phyloP scores from a whole-genome alignment of 92 coral and sea anemone species.

The Palythoa grandis region DNA sequence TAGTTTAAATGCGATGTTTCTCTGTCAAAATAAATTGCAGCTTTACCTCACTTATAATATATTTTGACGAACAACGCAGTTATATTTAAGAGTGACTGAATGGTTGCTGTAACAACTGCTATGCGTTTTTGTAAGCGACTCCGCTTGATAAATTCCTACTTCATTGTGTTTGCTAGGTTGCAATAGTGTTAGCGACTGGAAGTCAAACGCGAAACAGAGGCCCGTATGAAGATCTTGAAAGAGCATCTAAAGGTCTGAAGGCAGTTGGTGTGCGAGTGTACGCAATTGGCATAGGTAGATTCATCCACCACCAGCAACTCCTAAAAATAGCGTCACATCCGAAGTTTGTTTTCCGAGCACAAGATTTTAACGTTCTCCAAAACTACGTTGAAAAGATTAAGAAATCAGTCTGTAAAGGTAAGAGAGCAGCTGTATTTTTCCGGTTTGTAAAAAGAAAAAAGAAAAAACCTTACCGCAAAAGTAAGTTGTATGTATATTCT shows the following conservation, averaged over 20 bases:
- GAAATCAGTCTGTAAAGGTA: conserved; percentile 24
- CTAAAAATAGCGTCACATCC: conserved; percentile 25
- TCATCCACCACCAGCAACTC: background rate
- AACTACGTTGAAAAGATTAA: conserved; percentile 6
- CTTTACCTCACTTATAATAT: too few relatives aligned
- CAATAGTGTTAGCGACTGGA: conserved; percentile 17
- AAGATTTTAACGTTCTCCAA: conserved; percentile 2
- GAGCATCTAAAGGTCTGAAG: conserved; percentile 32
- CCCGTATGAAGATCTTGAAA: conserved; percentile 22
- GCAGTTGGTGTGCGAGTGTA: conserved; percentile 34
- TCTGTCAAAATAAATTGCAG: too few relatives aligned
- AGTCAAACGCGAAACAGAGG: conserved; percentile 7
- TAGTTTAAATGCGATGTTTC: too few relatives aligned
- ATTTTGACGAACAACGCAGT: too few relatives aligned
- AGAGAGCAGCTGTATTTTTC: background rate
- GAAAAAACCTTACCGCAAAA: too few relatives aligned
- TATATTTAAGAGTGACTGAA: background rate
- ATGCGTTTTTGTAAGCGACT: background rate
- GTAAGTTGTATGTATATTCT: too few relatives aligned
- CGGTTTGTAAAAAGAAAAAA: too few relatives aligned
- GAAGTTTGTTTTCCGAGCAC: conserved; percentile 25
- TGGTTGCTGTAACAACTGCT: background rate
- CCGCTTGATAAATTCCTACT: background rate
- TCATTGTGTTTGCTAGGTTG: conserved; percentile 9
- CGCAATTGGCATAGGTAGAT: conserved; percentile 21